Percentiles rank a stretch among this genome's conserved stretches.
phyloP scores from a whole-genome alignment of 1,140 invertebrate species.

The Delia radicum region DNA sequence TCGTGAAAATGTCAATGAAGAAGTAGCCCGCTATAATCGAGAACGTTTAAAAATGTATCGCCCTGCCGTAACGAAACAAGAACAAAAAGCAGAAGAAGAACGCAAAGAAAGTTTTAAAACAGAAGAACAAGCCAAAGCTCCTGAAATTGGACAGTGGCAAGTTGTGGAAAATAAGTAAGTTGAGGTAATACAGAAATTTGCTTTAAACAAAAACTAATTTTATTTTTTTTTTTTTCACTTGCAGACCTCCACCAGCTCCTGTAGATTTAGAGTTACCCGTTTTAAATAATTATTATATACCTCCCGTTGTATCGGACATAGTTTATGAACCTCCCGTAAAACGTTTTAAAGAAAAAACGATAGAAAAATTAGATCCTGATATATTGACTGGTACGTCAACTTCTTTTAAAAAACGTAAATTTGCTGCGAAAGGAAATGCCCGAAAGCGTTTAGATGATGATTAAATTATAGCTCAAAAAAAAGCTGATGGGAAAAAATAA shows the following conservation, averaged over 20 bases:
- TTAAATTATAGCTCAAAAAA: too few relatives aligned
- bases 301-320: conserved; percentile 43
- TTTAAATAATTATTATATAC: conserved; percentile 48
- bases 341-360: conserved; percentile 67
- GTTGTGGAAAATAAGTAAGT: conserved; percentile 61
- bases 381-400: conserved; percentile 46
- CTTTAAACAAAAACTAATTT: neutral
- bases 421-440: conserved; percentile 60
- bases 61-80: conserved; percentile 36
- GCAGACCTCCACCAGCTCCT: conserved; percentile 41
- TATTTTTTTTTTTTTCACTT: conserved; percentile 5
- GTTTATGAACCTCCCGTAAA: conserved; percentile 56
- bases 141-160: conserved; percentile 69
- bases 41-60: conserved; percentile 45
- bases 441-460: conserved; percentile 61
- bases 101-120: conserved; percentile 53
- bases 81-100: conserved; percentile 57
- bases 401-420: conserved; percentile 68
- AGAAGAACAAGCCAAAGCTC: conserved; percentile 58
- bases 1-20: conserved; percentile 49
- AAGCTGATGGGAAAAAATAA: too few relatives aligned
- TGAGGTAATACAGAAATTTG: neutral
- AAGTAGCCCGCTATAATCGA: conserved; percentile 56
- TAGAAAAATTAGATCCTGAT: conserved; percentile 59
- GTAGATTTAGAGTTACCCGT: conserved; percentile 65